Base-by-base conservation (phyloP, 2,797 vertebrate species). In the Iguana delicatissima region DNA sequence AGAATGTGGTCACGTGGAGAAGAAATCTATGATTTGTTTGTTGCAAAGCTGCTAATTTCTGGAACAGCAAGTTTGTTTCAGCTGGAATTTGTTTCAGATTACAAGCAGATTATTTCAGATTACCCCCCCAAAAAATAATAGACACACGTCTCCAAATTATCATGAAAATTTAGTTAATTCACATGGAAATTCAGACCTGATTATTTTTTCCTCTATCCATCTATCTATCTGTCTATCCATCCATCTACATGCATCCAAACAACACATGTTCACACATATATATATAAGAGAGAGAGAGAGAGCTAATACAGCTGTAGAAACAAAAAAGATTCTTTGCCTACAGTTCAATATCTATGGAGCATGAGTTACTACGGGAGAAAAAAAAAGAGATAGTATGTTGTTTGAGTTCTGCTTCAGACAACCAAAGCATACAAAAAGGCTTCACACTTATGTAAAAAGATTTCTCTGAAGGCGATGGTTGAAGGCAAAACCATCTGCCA, bases 401-500 rank as follows among this genome's bases (percentile, higher is more conserved):
- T 38, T 4, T 14, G 46, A 1, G 20, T 29, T 89, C 13, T 8
- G 46, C 1, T 6, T 16, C 16, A 64, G 14, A 82, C 3, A 91
- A 1, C 7, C 26, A 86, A 82, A n/a, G 2, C 6, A 59, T 57
- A 57, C 29, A 1, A 79, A 29, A 24, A 74, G 0, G 0, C 24
- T 76, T 79, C 69, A 22, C 74, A 2, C 22, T 92, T 92, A 67
- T 52, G 4, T 52, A 80, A 1, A 22, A 7, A 88, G 92, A 88
- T 80, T 0, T 0, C 55, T 85, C 24, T 7, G 52, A 91, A 46
- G 42, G 42, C 4, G 42, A 46, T 46, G 42, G 12, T 7, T 90
- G 57, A 93, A 89, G 55, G 38, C 32, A 93, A 69, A 1, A 32
- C n/a, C 69, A 76, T 8, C 32, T 74, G 77, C 6, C 38, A 92